Conservation (phyloP, 2,113 vertebrate genomes). For the Heterotilapia buettikoferi region DNA sequence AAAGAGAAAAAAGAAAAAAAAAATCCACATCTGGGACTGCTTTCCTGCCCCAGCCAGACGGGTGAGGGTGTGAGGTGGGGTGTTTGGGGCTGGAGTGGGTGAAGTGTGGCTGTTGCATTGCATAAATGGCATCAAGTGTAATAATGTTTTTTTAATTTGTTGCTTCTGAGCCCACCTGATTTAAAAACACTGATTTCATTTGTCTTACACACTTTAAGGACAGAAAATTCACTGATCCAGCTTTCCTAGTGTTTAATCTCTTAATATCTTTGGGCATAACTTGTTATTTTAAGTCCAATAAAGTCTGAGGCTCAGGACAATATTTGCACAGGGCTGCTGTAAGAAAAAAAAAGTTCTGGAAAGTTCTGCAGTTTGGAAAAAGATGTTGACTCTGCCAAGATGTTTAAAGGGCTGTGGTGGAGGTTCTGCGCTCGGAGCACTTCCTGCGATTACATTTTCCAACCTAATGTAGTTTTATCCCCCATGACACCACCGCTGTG, state of each 20-base stretch:
- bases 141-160: neutral
- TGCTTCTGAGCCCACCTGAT: neutral
- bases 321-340: neutral
- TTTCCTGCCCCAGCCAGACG: constrained; percentile 52
- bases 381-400: neutral
- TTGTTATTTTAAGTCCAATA: neutral
- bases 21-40: constrained; percentile 65
- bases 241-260: neutral
- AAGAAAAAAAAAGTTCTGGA: neutral
- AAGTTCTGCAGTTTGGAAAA: constrained; percentile 9
- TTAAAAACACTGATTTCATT: neutral
- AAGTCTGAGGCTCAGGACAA: neutral
- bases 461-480: neutral
- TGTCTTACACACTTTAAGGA: neutral
- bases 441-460: constrained; percentile 45
- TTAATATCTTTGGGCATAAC: neutral
- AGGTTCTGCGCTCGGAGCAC: neutral
- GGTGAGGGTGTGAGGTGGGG: neutral
- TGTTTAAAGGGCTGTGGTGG: constrained; percentile 10
- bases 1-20: neutral
- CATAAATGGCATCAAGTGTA: constrained; percentile 20
- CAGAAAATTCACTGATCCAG: neutral
- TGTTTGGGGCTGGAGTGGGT: neutral
- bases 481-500: neutral
- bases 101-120: neutral